Evolutionary conservation across 2,113 vertebrate genomes (phyloP).

Genomic region (Antennarius striatus): DNA sequence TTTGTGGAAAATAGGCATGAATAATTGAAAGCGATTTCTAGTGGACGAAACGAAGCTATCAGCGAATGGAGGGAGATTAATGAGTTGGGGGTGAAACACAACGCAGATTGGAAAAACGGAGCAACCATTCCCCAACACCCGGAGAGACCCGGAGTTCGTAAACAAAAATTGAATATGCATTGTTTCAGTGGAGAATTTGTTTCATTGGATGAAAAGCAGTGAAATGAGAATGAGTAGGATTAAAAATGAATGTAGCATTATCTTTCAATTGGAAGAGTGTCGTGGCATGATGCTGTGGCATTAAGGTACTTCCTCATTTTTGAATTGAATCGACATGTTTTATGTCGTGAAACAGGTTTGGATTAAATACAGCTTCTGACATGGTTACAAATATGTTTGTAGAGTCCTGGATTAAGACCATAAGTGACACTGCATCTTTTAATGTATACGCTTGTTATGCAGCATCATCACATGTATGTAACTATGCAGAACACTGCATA

Average conservation of each 20-base stretch:
- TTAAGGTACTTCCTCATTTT: constrained; percentile 27
- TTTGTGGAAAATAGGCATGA: constrained; percentile 80
- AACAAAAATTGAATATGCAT: constrained; percentile 67
- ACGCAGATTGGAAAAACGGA: constrained; percentile 58
- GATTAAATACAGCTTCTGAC: too few relatives aligned
- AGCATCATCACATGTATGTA: neutral
- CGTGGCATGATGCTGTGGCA: constrained; percentile 42
- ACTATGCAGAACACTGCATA: neutral
- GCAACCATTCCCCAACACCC: constrained; percentile 59
- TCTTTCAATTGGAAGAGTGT: constrained; percentile 51
- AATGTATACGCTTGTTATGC: too few relatives aligned
- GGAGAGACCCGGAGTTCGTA: constrained; percentile 54
- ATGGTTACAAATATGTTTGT: too few relatives aligned
- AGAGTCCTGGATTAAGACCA: too few relatives aligned
- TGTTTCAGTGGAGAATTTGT: constrained; percentile 20
- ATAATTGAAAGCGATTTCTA: constrained; percentile 79
- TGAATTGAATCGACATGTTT: too few relatives aligned
- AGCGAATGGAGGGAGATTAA: constrained; percentile 75
- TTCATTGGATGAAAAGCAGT: neutral
- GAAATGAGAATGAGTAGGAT: constrained; percentile 46
- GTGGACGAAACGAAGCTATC: constrained; percentile 74
- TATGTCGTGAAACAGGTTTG: too few relatives aligned
- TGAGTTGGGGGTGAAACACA: constrained; percentile 64
- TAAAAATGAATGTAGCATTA: constrained; percentile 19
- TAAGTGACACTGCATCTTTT: too few relatives aligned